A percentile compares a stretch with the other conserved stretches of the same genome.
Evolutionary conservation across 35 echinoderm and acorn worm species (phyloP).

Genomic region (Ophioderma brevispina): DNA sequence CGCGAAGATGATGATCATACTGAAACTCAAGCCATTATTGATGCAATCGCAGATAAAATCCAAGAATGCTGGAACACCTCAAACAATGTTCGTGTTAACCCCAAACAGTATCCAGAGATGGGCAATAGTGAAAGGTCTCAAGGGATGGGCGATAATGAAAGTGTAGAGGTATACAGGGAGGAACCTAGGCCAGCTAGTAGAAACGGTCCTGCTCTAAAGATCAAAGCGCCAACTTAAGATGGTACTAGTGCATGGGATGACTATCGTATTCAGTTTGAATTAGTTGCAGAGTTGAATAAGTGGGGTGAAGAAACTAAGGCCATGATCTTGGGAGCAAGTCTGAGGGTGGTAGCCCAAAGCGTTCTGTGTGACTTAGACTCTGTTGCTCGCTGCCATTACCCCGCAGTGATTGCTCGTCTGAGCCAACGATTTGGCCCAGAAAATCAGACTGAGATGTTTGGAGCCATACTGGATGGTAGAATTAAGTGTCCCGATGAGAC

Average conservation of each 20-base stretch:
- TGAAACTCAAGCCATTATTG: too few species aligned
- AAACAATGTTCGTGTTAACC: too few species aligned
- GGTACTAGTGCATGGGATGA: conserved; percentile 23
- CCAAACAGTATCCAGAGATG: too few species aligned
- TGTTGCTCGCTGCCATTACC: background rate
- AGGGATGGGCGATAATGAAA: too few species aligned
- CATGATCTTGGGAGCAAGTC: conserved; percentile 7
- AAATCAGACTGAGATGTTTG: conserved; percentile 12
- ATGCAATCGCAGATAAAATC: too few species aligned
- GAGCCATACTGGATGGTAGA: background rate
- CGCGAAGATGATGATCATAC: too few species aligned
- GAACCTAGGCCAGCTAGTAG: too few species aligned
- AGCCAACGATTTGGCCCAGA: background rate
- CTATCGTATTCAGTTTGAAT: conserved; percentile 29
- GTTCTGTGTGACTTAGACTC: conserved; percentile 5
- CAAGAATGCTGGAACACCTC: too few species aligned
- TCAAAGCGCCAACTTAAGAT: background rate
- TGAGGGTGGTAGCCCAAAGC: conserved; percentile 9
- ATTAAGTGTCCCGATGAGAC: too few species aligned
- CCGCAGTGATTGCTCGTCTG: background rate
- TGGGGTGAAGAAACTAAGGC: conserved; percentile 43
- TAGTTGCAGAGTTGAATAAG: conserved; percentile 14
- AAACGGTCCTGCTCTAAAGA: too few species aligned
- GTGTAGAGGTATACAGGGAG: too few species aligned
- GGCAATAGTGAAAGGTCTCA: too few species aligned